Conservation (phyloP, 1,140 invertebrate species). For the Antheraea pernyi region DNA sequence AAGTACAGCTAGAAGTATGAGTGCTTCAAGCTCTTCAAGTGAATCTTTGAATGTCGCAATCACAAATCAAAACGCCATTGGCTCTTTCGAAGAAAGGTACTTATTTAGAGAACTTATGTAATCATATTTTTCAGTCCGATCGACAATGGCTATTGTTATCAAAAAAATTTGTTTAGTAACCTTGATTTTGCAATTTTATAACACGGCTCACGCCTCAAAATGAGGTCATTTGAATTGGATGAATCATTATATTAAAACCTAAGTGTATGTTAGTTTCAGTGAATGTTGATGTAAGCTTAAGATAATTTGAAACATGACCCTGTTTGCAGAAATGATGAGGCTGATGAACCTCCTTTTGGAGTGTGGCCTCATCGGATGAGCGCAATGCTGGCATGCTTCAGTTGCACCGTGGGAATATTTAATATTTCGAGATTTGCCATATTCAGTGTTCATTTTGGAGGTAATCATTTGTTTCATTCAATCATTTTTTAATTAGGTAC, state of each 20-base stretch:
- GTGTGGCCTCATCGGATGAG: slow-evolving; percentile 90
- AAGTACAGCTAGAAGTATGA: slow-evolving; percentile 54
- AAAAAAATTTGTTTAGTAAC: slow-evolving; percentile 1
- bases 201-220: slow-evolving; percentile 19
- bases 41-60: slow-evolving; percentile 53
- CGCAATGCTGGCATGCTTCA: slow-evolving; percentile 89
- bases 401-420: slow-evolving; percentile 92
- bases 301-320: slow-evolving; percentile 8
- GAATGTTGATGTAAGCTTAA: not conserved
- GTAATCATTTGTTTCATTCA: slow-evolving; percentile 74
- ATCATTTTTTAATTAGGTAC: slow-evolving; percentile 15
- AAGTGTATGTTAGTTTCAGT: not conserved
- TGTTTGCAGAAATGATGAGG: slow-evolving; percentile 60
- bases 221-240: slow-evolving; percentile 25
- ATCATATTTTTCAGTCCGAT: slow-evolving; percentile 3
- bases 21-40: slow-evolving; percentile 63
- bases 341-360: slow-evolving; percentile 64
- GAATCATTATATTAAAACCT: slow-evolving; percentile 18
- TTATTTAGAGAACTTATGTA: slow-evolving; percentile 7
- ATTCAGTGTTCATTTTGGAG: slow-evolving; percentile 92
- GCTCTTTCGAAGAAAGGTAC: slow-evolving; percentile 62
- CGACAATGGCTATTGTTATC: not conserved
- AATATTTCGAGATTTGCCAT: slow-evolving; percentile 94
- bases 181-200: slow-evolving; percentile 16
- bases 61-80: slow-evolving; percentile 40